These are phyloP conservation scores for Cheilosia grossa DNA, from an alignment of 2,888 invertebrate species.

Conservation along the genomic window DNA sequence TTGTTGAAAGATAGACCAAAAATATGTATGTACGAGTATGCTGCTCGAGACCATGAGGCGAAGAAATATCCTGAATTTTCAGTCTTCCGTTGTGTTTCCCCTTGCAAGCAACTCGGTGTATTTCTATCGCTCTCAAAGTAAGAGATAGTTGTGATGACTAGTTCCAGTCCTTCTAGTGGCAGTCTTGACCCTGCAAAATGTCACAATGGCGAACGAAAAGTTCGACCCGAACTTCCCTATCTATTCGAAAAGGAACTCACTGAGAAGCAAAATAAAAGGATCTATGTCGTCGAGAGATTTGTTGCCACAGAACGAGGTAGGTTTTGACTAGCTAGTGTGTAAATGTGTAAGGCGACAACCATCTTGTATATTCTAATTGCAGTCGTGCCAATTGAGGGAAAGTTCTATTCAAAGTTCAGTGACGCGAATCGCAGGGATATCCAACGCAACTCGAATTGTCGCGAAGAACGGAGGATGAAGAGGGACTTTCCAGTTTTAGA, in stretches of 20 bases:
- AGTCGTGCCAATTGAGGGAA: slow-evolving; percentile 79
- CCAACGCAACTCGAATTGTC: slow-evolving; percentile 47
- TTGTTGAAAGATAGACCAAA: slow-evolving; percentile 20
- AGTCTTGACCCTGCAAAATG: background rate
- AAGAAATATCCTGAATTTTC: slow-evolving; percentile 48
- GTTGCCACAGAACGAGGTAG: slow-evolving; percentile 78
- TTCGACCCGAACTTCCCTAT: slow-evolving; percentile 77
- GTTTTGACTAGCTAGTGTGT: background rate
- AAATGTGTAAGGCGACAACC: slow-evolving; percentile 6
- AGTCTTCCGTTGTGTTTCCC: slow-evolving; percentile 51
- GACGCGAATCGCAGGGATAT: slow-evolving; percentile 49
- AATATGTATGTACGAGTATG: too few relatives aligned
- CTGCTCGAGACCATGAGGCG: slow-evolving; percentile 35
- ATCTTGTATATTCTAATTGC: background rate
- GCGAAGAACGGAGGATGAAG: slow-evolving; percentile 71
- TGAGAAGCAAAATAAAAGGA: slow-evolving; percentile 79
- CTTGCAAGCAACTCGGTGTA: slow-evolving; percentile 14
- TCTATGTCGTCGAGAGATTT: slow-evolving; percentile 78
- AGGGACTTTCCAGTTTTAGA: slow-evolving; percentile 78
- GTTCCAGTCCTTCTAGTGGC: slow-evolving; percentile 30
- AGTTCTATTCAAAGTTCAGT: slow-evolving; percentile 79
- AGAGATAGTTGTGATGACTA: slow-evolving; percentile 28
- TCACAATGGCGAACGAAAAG: slow-evolving; percentile 38
- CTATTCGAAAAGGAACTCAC: slow-evolving; percentile 81
- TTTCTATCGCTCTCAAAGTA: background rate